Percentiles rank a stretch among this genome's conserved stretches.
These are phyloP conservation scores for Muscicapa striata DNA, from an alignment of 2,797 vertebrate species.

Conservation along the genomic window DNA sequence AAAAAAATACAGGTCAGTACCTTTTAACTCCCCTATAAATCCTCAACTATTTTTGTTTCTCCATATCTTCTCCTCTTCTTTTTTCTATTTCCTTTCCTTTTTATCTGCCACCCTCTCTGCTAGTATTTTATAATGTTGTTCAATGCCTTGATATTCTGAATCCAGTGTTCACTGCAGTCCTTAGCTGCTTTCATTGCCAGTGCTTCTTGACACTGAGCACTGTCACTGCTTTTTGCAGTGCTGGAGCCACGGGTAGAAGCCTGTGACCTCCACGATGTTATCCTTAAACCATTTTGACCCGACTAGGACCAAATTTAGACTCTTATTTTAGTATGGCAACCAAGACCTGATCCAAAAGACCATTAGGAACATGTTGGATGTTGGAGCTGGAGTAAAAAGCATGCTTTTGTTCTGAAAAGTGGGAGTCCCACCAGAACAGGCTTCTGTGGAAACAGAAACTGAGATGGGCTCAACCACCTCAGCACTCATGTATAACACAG, in stretches of 20 bases:
- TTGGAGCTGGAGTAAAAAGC: not conserved
- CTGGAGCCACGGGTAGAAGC: not conserved
- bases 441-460: not conserved
- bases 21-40: not conserved
- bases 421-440: not conserved
- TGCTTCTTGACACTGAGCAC: not conserved
- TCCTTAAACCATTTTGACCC: not conserved
- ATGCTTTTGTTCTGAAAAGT: not conserved
- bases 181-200: not conserved
- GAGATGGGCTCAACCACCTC: not conserved
- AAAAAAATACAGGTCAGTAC: not conserved
- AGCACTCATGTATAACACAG: not conserved
- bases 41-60: not conserved
- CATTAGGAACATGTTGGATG: fast-evolving
- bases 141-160: not conserved
- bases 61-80: not conserved
- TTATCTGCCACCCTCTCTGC: not conserved
- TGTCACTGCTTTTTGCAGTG: not conserved
- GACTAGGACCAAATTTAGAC: not conserved
- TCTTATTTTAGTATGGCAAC: not conserved
- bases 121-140: not conserved
- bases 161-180: not conserved
- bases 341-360: not conserved
- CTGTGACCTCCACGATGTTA: not conserved
- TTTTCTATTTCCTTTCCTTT: not conserved